Base-by-base conservation (phyloP, 1,140 invertebrate species). In the Campoletis sonorensis region DNA sequence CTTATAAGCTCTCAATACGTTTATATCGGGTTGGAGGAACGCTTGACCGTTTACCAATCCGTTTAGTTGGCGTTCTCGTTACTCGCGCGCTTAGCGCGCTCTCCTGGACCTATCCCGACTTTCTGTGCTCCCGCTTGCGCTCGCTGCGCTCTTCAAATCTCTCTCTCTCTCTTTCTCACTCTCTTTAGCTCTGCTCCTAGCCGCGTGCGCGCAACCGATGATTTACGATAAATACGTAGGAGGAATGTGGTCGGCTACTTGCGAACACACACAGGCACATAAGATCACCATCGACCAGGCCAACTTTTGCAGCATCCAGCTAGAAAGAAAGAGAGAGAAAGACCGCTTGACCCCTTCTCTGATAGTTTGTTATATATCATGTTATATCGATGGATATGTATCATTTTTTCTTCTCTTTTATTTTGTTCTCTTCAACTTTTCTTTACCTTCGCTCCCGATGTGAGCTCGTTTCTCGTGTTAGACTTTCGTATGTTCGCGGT, bases 21-120 rank as follows among this genome's bases (percentile, higher is more conserved):
- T 45, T 45, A 73, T 73, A 73, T 73, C 37, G 71, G 40, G 40
- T 26, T 49, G 71, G 45, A 73, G 49, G 45, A 73, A 75, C 49
- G 72, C 49, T 27, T 49, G 49, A 54, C 45, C 72, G 72, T 75
- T 75, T 75, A 75, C 72, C 72, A n/a, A 58, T 54, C 26, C 72
- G 72, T 54, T 75, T 54, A 54, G 72, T 54, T 75, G 72, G 72
- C 72, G 72, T 75, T 75, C 72, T 75, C 72, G 72, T 75, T 75
- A 75, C 49, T 75, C 72, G 72, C 72, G 45, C 26, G 45, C 45
- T 5, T 40, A 37, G 40, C 40, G 40, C 40, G 40, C 40, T 73
- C 72, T 84, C 79, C 76, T 40, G 79, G 61, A 67, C 23, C 13
- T 67, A n/a, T 58, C 18, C 81, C 80, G 79, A 82, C 83, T 81